Base-by-base conservation (phyloP, 2,797 vertebrate genomes). In the Passerculus sandwichensis region DNA sequence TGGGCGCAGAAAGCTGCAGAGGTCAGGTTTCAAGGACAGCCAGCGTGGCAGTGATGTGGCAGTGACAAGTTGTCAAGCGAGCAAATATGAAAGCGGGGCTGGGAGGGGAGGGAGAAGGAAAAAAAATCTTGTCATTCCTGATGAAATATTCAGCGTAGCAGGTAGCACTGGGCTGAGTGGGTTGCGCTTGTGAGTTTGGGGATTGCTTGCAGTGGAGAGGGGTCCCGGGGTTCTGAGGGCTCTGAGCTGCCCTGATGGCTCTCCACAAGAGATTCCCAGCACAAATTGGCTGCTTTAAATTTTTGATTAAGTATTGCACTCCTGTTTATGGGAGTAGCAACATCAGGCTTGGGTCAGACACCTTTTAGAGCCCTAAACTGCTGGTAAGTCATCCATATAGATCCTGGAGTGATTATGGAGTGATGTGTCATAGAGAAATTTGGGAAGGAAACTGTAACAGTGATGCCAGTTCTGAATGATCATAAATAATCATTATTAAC, bases 1-100 rank as follows among this genome's bases (percentile, higher is more conserved):
- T 97, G 98, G 98, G 98, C 98, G 95, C 98, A 97, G 81, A 96
- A 71, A 98, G 98, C 98, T 97, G 81, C 98, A 98, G 97, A 98
- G 99, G 99, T 99, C 99, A 99, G 98, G 98, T 98, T 97, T 98
- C 98, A 98, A 98, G 98, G 98, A 98, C 98, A 96, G 98, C 94
- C 86, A 91, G 97, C 97, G 93, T 97, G 97, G 98, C 98, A 97
- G 98, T 98, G 98, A 99, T 98, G 98, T 97, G 98, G 93, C 98
- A 67, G 96, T 98, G 99, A 99, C 98, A 98, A 98, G 96, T 98
- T 98, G 99, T 99, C 99, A 99, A 98, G 97, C 9, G 94, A 96
- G 97, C 83, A 96, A 95, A 96, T 97, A 97, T 96, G 76, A 95
- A 96, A 95, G 91, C 1, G 1, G 85, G 84, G 25, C 13, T 42